Conservation (phyloP, 2,797 vertebrate species). For the Siniperca obscura region DNA sequence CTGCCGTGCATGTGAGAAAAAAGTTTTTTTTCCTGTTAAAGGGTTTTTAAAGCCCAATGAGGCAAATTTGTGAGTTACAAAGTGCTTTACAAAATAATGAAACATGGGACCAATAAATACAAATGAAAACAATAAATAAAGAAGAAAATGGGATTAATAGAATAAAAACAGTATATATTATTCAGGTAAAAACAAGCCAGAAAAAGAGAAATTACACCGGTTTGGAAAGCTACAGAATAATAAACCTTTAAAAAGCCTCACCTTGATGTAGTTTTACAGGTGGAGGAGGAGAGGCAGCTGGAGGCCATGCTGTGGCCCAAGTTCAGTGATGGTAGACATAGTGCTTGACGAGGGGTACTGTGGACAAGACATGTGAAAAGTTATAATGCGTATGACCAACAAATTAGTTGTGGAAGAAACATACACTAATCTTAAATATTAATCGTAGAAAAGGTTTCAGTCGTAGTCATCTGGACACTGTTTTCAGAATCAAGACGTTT, state of each 20-base stretch:
- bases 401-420: neutral
- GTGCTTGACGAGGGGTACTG: slow-evolving; percentile 70
- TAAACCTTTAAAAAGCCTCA: slow-evolving; percentile 60
- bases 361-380: slow-evolving; percentile 6
- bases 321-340: slow-evolving; percentile 72
- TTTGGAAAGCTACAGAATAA: neutral
- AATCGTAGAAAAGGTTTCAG: neutral
- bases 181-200: neutral
- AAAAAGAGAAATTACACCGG: neutral
- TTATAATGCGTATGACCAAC: neutral
- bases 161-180: neutral
- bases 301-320: slow-evolving; percentile 89
- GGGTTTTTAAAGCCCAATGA: neutral
- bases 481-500: too few relatives aligned
- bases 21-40: too few relatives aligned
- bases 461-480: too few relatives aligned
- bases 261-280: slow-evolving; percentile 88
- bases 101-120: accelerated
- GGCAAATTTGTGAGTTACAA: neutral
- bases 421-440: neutral
- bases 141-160: neutral
- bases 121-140: neutral
- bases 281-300: slow-evolving; percentile 85
- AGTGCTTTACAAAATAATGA: neutral
- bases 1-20: slow-evolving; percentile 70